Percentiles rank a stretch among this genome's conserved stretches.
Evolutionary conservation across 1,140 invertebrate species (phyloP).

Genomic region (Psilanteris sp.): DNA sequence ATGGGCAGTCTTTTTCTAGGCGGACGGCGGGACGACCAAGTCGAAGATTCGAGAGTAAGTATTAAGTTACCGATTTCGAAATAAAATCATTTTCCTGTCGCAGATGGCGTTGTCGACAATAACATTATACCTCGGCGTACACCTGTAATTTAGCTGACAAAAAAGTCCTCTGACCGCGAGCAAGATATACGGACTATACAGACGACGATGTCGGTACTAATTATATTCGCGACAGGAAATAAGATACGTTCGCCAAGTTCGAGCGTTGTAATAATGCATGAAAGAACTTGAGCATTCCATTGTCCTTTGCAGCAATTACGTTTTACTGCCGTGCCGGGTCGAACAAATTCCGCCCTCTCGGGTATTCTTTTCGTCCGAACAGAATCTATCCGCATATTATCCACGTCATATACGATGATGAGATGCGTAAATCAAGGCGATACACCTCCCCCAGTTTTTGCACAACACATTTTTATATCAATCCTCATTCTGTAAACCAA

Average conservation of each 20-base stretch:
- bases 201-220: conserved; percentile 59
- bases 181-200: conserved; percentile 44
- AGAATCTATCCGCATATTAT: conserved; percentile 56
- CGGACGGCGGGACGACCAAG: conserved; percentile 68
- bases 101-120: conserved; percentile 17
- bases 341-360: conserved; percentile 64
- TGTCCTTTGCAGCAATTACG: conserved; percentile 64
- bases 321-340: conserved; percentile 57
- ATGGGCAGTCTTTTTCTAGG: conserved; percentile 74
- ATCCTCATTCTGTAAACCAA: too few species aligned
- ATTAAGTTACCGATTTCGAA: neutral
- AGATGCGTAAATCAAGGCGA: conserved; percentile 55
- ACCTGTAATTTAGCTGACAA: conserved; percentile 55
- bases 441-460: conserved; percentile 17
- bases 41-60: conserved; percentile 75
- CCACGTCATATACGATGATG: conserved; percentile 41
- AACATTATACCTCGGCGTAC: conserved; percentile 28
- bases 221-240: conserved; percentile 65
- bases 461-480: too few species aligned
- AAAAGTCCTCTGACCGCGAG: conserved; percentile 48
- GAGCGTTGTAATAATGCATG: conserved; percentile 60
- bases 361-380: conserved; percentile 54
- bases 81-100: conserved; percentile 40
- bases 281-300: conserved; percentile 63
- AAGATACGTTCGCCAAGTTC: conserved; percentile 59